Percentiles rank a stretch among this genome's conserved stretches.
These are phyloP conservation scores for Labroides dimidiatus DNA, from an alignment of 2,797 vertebrate species.

Conservation along the genomic window DNA sequence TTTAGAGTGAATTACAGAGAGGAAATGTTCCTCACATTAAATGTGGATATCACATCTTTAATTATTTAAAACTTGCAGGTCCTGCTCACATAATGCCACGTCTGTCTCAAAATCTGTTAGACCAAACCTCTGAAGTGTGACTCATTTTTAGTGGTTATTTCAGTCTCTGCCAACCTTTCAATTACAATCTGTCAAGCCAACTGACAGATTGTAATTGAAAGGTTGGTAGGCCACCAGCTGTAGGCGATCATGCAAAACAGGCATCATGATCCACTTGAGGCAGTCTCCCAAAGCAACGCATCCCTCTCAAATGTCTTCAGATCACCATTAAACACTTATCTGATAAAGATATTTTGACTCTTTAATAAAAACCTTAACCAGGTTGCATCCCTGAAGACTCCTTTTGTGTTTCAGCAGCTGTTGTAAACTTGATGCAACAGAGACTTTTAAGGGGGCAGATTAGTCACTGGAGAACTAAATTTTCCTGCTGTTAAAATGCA, in stretches of 20 bases:
- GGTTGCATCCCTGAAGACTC: too few species aligned
- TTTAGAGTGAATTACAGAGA: neutral
- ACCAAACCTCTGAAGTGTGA: constrained; percentile 3
- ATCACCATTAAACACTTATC: too few species aligned
- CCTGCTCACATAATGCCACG: neutral
- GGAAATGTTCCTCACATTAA: too few species aligned
- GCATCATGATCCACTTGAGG: too few species aligned
- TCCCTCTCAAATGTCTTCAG: neutral
- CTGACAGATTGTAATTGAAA: constrained; percentile 8
- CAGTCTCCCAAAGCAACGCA: neutral
- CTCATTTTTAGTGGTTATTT: neutral
- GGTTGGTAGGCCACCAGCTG: constrained; percentile 1
- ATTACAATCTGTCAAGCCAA: constrained; percentile 17
- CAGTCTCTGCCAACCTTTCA: constrained; percentile 2
- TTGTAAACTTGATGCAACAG: too few species aligned
- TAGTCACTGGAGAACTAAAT: too few species aligned
- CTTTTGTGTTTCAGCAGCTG: too few species aligned
- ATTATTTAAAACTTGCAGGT: neutral
- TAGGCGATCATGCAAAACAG: neutral
- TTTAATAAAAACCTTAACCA: too few species aligned
- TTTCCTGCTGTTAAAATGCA: too few species aligned
- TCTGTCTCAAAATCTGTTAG: neutral
- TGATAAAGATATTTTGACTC: too few species aligned
- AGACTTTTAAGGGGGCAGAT: too few species aligned
- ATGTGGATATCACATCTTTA: too few species aligned